Percentiles rank a stretch among this genome's conserved stretches.
phyloP scores from a whole-genome alignment of 2,888 invertebrate species.

The Pomacea canaliculata region DNA sequence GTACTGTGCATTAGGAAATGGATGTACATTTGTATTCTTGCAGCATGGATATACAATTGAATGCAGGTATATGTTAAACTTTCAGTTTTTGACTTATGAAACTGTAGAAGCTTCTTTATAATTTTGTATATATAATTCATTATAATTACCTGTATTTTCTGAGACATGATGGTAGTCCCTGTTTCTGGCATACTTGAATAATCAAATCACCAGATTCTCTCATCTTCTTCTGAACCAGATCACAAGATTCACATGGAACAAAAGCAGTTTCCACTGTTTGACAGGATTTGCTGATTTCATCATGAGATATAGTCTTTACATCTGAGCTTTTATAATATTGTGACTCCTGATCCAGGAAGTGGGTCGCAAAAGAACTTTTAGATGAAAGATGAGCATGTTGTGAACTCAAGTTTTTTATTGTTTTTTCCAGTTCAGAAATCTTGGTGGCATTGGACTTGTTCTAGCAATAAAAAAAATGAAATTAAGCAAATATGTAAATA shows the following conservation, averaged over 20 bases:
- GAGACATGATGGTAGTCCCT: conserved; percentile 64
- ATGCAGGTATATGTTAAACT: too few relatives aligned
- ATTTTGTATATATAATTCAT: too few relatives aligned
- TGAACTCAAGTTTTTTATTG: conserved; percentile 38
- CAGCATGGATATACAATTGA: too few relatives aligned
- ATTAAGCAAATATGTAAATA: not conserved
- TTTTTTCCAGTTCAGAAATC: conserved; percentile 55
- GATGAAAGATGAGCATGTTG: conserved; percentile 13
- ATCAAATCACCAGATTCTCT: conserved; percentile 59
- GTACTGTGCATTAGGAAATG: too few relatives aligned
- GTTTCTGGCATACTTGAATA: conserved; percentile 60
- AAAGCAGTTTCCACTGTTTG: conserved; percentile 70
- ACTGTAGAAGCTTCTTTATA: too few relatives aligned
- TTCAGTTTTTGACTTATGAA: too few relatives aligned
- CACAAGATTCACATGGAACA: conserved; percentile 68
- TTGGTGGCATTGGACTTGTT: conserved; percentile 52
- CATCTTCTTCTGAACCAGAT: conserved; percentile 64
- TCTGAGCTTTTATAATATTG: conserved; percentile 22
- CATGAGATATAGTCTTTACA: conserved; percentile 44
- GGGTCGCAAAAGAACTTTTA: too few relatives aligned
- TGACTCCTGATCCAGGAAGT: too few relatives aligned
- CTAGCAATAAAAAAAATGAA: conserved; percentile 36
- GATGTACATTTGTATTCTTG: too few relatives aligned
- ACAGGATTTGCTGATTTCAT: conserved; percentile 64
- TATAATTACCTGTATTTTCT: conserved; percentile 45